These are phyloP conservation scores for Pipra filicauda DNA, from an alignment of 2,113 vertebrate genomes.

Conservation along the genomic window DNA sequence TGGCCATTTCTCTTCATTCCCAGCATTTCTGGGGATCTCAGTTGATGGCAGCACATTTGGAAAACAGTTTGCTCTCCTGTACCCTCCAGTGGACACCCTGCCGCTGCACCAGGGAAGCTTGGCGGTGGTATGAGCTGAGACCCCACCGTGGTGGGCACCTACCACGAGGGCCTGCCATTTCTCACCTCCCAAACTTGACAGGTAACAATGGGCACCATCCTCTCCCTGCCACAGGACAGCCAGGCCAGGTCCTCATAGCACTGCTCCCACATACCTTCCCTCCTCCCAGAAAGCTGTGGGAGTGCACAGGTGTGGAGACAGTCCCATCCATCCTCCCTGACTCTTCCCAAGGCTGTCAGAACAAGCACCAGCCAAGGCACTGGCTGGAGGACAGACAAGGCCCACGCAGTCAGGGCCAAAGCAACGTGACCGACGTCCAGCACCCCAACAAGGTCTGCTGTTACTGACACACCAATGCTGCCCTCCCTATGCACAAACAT, in stretches of 20 bases:
- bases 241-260: accelerated
- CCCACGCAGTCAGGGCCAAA: not conserved
- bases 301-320: accelerated
- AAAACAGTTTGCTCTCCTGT: not conserved
- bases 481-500: accelerated
- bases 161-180: not conserved
- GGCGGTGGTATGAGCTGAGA: accelerated
- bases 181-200: not conserved
- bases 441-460: not conserved
- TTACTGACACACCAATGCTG: accelerated
- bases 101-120: not conserved
- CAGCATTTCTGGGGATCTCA: not conserved
- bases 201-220: not conserved
- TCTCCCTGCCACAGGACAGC: not conserved
- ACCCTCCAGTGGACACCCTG: not conserved
- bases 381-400: not conserved
- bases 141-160: accelerated
- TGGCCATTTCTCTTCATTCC: not conserved
- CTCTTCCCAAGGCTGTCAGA: not conserved
- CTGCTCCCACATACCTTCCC: not conserved
- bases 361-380: not conserved
- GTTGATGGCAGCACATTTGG: accelerated
- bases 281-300: not conserved
- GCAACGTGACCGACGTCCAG: accelerated
- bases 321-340: not conserved